Evolutionary conservation across 2,797 vertebrate genomes (phyloP).

Genomic region (Takifugu rubripes): DNA sequence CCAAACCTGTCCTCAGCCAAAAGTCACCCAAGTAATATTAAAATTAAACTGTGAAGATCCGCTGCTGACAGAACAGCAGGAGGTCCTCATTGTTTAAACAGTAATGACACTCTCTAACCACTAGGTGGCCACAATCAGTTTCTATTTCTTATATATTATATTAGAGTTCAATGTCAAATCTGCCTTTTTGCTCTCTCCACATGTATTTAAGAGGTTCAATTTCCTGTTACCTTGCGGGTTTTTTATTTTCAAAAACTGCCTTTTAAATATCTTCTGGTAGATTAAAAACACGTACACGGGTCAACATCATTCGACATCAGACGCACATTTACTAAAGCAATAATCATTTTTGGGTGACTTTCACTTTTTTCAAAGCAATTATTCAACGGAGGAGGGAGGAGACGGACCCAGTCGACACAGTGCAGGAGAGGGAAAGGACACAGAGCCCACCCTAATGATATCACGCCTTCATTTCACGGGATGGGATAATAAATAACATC

Average conservation of each 20-base stretch:
- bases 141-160: conserved; percentile 1
- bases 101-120: conserved; percentile 34
- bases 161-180: conserved; percentile 1
- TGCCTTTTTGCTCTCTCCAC: neutral
- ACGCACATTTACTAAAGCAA: too few relatives aligned
- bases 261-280: conserved; percentile 2
- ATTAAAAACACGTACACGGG: neutral
- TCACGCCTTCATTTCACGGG: conserved; percentile 20
- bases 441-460: conserved; percentile 22
- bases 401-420: conserved; percentile 3
- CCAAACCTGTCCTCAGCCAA: too few relatives aligned
- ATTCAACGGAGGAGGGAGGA: neutral
- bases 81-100: conserved; percentile 3
- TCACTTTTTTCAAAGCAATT: conserved; percentile 5
- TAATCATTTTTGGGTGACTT: too few relatives aligned
- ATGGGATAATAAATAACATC: conserved; percentile 22
- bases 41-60: too few relatives aligned
- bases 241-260: too few relatives aligned
- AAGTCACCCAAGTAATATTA: too few relatives aligned
- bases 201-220: too few relatives aligned
- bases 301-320: too few relatives aligned
- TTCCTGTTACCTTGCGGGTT: too few relatives aligned
- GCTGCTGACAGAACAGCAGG: too few relatives aligned
- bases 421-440: neutral
- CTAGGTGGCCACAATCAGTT: conserved; percentile 36